Evolutionary conservation across 2,888 invertebrate genomes (phyloP).

Genomic region (Nemotelus nigrinus): DNA sequence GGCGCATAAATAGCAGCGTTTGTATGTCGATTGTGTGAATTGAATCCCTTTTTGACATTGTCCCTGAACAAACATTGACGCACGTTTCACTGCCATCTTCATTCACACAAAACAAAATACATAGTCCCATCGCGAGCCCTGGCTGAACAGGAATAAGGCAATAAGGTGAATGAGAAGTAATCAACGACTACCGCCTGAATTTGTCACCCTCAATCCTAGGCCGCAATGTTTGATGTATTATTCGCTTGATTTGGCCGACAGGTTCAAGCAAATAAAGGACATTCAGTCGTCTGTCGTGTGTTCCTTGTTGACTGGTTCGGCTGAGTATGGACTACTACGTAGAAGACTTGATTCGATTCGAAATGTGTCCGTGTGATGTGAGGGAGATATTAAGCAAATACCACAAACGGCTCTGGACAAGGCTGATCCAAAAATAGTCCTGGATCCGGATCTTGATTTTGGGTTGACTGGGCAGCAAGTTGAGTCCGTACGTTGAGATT

Average conservation of each 20-base stretch:
- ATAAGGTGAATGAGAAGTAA: conserved; percentile 57
- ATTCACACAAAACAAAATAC: conserved; percentile 9
- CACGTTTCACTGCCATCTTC: conserved; percentile 22
- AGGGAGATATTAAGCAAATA: conserved; percentile 32
- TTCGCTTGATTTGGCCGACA: conserved; percentile 67
- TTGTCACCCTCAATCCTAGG: conserved; percentile 62
- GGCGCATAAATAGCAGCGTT: no score
- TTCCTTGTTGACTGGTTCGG: no score
- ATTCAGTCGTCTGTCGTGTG: not conserved
- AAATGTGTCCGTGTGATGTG: not conserved
- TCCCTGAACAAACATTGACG: conserved; percentile 19
- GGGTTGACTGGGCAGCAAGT: no score
- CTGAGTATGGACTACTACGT: no score
- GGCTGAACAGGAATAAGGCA: not conserved
- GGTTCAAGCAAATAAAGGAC: conserved; percentile 57
- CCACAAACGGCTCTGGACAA: conserved; percentile 19
- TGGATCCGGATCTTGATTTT: not conserved
- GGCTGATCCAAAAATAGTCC: not conserved
- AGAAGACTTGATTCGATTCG: not conserved
- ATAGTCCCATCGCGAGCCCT: not conserved
- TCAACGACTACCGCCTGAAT: conserved; percentile 62
- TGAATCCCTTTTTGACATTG: not conserved
- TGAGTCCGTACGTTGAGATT: no score
- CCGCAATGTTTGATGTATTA: conserved; percentile 66
- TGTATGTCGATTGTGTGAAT: no score